A percentile compares a stretch with the other conserved stretches of the same genome.
These are phyloP conservation scores for Pollenia griseotomentosa DNA, from an alignment of 2,888 invertebrate species.

Conservation along the genomic window DNA sequence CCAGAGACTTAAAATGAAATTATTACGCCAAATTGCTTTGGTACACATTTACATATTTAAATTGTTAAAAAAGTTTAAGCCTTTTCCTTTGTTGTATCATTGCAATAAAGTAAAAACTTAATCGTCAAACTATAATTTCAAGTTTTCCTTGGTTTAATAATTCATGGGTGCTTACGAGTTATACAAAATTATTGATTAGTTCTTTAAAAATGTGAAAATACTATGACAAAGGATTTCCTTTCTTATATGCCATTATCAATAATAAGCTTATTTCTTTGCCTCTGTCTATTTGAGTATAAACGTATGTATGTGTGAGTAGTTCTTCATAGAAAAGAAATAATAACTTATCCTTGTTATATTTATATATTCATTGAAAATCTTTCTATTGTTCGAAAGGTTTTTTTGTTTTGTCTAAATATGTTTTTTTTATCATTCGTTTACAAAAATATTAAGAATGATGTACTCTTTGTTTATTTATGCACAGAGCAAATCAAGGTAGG, in stretches of 20 bases:
- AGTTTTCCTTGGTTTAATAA: no score
- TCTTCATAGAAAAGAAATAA: background rate
- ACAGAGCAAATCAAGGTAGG: background rate
- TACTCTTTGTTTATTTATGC: constrained; percentile 32
- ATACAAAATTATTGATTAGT: background rate
- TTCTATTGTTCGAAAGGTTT: constrained; percentile 1
- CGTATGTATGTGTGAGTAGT: background rate
- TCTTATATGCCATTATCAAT: constrained; percentile 14
- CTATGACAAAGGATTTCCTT: background rate
- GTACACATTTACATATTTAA: no score
- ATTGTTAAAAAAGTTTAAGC: no score
- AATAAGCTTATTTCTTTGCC: constrained; percentile 32
- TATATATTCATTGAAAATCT: constrained; percentile 4
- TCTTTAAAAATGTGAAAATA: background rate
- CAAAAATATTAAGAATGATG: constrained; percentile 10
- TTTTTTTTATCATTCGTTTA: background rate
- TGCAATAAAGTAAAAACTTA: background rate
- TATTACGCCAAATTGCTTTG: no score
- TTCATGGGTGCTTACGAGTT: no score
- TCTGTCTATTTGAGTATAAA: background rate
- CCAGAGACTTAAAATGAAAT: no score
- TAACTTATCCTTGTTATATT: constrained; percentile 14
- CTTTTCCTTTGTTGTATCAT: background rate
- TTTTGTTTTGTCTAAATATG: constrained; percentile 2
- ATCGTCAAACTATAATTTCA: no score